Conservation (phyloP, 37 sponge, comb jelly and placozoan genomes). For the Bolinopsis microptera region DNA sequence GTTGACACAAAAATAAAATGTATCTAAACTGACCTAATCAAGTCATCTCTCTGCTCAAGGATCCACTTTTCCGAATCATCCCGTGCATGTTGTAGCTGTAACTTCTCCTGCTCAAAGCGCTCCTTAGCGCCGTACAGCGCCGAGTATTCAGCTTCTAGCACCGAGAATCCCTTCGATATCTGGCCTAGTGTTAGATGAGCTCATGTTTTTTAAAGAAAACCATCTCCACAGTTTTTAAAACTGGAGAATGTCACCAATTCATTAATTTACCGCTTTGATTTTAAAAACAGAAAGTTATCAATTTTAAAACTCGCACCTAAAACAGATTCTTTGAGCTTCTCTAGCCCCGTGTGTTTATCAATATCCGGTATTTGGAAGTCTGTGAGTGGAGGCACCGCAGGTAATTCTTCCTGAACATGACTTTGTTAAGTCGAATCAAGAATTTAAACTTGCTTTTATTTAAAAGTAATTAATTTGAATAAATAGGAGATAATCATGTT, state of each 20-base stretch:
- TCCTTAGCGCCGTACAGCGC: conserved; percentile 3
- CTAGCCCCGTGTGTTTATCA: conserved; percentile 48
- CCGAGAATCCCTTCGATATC: not conserved
- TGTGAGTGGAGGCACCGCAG: conserved; percentile 30
- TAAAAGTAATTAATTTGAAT: too few species aligned
- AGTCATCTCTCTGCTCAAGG: not conserved
- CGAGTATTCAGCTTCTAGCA: conserved; percentile 3
- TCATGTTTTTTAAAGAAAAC: not conserved
- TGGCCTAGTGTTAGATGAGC: conserved; percentile 26
- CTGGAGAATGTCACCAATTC: too few species aligned
- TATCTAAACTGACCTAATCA: not conserved
- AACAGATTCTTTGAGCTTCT: not conserved
- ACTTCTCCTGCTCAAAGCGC: not conserved
- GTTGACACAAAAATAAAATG: too few species aligned
- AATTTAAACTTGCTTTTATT: not conserved
- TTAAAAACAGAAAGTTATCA: too few species aligned
- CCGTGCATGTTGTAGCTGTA: not conserved
- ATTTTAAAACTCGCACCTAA: not conserved
- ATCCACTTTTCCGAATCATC: conserved; percentile 28
- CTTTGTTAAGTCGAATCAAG: not conserved
- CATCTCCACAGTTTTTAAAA: too few species aligned
- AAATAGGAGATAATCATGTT: too few species aligned
- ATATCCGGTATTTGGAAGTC: conserved; percentile 25
- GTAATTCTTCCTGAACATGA: conserved; percentile 6
- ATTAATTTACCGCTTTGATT: too few species aligned